Percentiles rank a stretch among this genome's conserved stretches.
These are phyloP conservation scores for Drosophila siamana DNA, from an alignment of 2,888 invertebrate species.

Conservation along the genomic window DNA sequence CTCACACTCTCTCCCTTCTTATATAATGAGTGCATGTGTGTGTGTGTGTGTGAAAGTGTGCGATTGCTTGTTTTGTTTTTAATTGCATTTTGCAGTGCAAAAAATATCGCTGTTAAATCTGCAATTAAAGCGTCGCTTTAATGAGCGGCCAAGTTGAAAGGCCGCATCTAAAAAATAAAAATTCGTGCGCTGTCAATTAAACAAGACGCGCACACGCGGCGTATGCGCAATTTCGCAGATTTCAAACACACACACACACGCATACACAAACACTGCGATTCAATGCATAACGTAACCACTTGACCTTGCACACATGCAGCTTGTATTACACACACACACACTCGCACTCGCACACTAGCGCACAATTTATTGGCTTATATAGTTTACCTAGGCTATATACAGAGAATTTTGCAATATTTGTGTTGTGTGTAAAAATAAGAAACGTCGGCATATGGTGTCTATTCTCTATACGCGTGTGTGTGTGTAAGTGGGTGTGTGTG, in stretches of 20 bases:
- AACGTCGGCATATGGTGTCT: slow-evolving; percentile 46
- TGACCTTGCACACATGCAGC: slow-evolving; percentile 75
- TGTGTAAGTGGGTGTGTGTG: slow-evolving; percentile 16
- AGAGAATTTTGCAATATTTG: slow-evolving; percentile 52
- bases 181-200: slow-evolving; percentile 61
- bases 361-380: slow-evolving; percentile 59
- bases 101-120: slow-evolving; percentile 29
- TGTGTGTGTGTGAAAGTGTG: neutral
- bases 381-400: slow-evolving; percentile 19
- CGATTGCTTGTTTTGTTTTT: slow-evolving; percentile 11
- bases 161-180: neutral
- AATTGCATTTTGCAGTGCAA: slow-evolving; percentile 43
- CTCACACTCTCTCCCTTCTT: slow-evolving; percentile 8
- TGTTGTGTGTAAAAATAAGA: slow-evolving; percentile 53
- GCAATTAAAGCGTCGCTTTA: slow-evolving; percentile 53
- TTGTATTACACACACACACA: slow-evolving; percentile 47
- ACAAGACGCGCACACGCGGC: slow-evolving; percentile 42
- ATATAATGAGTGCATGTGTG: slow-evolving; percentile 34
- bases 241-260: slow-evolving; percentile 23
- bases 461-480: neutral
- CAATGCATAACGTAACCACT: slow-evolving; percentile 61
- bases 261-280: slow-evolving; percentile 13
- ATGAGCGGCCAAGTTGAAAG: slow-evolving; percentile 21
- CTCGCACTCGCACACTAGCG: slow-evolving; percentile 18
- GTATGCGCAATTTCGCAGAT: slow-evolving; percentile 55